A percentile compares a stretch with the other conserved stretches of the same genome.
Evolutionary conservation across 2,113 vertebrate genomes (phyloP).

Genomic region (Nycticryphes semicollaris): DNA sequence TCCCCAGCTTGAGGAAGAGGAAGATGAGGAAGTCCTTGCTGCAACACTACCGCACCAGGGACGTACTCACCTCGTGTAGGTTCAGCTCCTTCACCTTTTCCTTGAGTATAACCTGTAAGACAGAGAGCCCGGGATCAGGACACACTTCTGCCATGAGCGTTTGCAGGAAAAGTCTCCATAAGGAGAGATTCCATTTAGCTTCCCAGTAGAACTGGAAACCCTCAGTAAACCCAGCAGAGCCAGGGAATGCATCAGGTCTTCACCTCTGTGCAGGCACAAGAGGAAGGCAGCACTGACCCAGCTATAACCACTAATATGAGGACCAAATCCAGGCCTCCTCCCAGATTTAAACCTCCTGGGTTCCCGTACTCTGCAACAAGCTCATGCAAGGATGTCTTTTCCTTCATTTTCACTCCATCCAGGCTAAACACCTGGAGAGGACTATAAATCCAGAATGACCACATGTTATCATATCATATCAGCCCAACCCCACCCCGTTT

Average conservation of each 20-base stretch:
- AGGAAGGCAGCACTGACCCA: not conserved
- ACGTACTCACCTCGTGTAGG: constrained; percentile 89
- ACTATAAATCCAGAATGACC: not conserved
- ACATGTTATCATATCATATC: accelerated
- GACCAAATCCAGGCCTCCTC: not conserved
- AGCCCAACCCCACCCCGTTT: not conserved
- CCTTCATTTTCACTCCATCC: not conserved
- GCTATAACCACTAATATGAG: not conserved
- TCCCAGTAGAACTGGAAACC: not conserved
- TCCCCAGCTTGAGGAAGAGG: not conserved
- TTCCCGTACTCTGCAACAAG: not conserved
- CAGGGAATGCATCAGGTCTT: not conserved
- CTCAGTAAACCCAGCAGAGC: not conserved
- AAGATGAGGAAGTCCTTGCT: not conserved
- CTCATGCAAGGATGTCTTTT: not conserved
- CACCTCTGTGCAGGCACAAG: not conserved
- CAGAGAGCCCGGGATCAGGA: not conserved
- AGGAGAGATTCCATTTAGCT: accelerated
- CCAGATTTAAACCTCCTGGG: not conserved
- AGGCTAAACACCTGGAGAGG: not conserved
- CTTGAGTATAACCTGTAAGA: constrained; percentile 95
- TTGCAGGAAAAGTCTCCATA: not conserved
- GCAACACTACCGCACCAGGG: not conserved
- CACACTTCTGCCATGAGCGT: accelerated
- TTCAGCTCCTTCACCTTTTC: constrained; percentile 99